Conservation (phyloP, 2,888 invertebrate species). For the Athetis lepigone region DNA sequence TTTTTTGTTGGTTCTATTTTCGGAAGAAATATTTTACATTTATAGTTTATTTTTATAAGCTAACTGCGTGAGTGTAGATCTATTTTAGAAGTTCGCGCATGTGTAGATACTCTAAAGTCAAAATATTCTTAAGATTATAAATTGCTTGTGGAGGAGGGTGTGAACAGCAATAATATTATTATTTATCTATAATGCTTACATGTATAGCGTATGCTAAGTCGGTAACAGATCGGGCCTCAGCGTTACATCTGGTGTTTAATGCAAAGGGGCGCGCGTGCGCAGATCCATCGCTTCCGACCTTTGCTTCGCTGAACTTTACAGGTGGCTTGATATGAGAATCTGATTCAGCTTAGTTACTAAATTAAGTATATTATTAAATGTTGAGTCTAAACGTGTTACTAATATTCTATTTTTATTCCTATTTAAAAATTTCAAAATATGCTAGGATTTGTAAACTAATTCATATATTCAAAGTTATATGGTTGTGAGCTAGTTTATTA, state of each 20-base stretch:
- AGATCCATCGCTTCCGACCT: conserved; percentile 74
- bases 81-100: conserved; percentile 80
- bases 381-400: neutral
- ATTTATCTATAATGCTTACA: conserved; percentile 65
- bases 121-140: conserved; percentile 73
- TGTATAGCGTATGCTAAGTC: conserved; percentile 61
- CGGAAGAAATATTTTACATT: conserved; percentile 64
- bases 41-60: conserved; percentile 73
- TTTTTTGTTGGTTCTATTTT: conserved; percentile 36
- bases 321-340: conserved; percentile 48
- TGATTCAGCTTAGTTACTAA: conserved; percentile 31
- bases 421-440: no score
- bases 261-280: conserved; percentile 67
- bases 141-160: conserved; percentile 66
- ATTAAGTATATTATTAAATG: conserved; percentile 28
- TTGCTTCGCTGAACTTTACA: conserved; percentile 75
- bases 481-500: no score
- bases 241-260: conserved; percentile 67
- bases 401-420: neutral
- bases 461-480: no score
- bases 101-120: conserved; percentile 69
- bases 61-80: conserved; percentile 71
- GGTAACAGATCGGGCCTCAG: conserved; percentile 51
- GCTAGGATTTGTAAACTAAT: no score
- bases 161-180: conserved; percentile 66